Evolutionary conservation across 1,140 invertebrate genomes (phyloP).

Genomic region (Drosophila setifemur): DNA sequence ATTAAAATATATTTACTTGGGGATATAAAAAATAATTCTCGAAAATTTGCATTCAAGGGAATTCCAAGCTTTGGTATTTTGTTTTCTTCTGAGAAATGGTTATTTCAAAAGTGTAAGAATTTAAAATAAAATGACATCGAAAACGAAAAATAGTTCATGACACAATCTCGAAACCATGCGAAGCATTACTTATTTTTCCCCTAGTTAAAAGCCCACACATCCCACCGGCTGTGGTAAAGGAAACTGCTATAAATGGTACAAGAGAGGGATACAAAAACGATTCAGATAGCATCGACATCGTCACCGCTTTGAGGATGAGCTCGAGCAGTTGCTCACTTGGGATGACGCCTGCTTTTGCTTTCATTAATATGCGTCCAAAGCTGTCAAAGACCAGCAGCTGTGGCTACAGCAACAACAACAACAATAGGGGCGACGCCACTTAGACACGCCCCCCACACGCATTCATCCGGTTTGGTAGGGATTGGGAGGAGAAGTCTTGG

Average conservation of each 20-base stretch:
- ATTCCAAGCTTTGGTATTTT: too few relatives aligned
- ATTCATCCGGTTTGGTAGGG: background rate
- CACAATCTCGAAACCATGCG: too few relatives aligned
- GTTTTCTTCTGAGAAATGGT: too few relatives aligned
- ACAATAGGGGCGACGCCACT: slow-evolving; percentile 29
- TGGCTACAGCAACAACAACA: slow-evolving; percentile 3
- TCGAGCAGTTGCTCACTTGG: slow-evolving; percentile 27
- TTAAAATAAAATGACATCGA: too few relatives aligned
- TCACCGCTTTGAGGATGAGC: slow-evolving; percentile 5
- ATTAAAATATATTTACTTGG: too few relatives aligned
- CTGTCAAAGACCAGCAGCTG: slow-evolving; percentile 27
- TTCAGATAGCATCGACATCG: background rate
- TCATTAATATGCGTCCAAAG: slow-evolving; percentile 29
- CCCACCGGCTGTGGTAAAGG: background rate
- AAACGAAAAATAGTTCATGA: too few relatives aligned
- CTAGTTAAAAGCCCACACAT: slow-evolving; percentile 5
- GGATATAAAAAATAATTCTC: too few relatives aligned
- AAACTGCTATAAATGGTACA: slow-evolving; percentile 10
- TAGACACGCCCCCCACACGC: slow-evolving; percentile 34
- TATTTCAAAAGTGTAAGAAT: too few relatives aligned
- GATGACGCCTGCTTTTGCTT: slow-evolving; percentile 17
- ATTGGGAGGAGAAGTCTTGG: background rate
- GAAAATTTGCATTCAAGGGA: too few relatives aligned
- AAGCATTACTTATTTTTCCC: too few relatives aligned
- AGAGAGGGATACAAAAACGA: slow-evolving; percentile 12